Conservation (phyloP, 2,113 vertebrate genomes). For the Mionectes macconnelli region DNA sequence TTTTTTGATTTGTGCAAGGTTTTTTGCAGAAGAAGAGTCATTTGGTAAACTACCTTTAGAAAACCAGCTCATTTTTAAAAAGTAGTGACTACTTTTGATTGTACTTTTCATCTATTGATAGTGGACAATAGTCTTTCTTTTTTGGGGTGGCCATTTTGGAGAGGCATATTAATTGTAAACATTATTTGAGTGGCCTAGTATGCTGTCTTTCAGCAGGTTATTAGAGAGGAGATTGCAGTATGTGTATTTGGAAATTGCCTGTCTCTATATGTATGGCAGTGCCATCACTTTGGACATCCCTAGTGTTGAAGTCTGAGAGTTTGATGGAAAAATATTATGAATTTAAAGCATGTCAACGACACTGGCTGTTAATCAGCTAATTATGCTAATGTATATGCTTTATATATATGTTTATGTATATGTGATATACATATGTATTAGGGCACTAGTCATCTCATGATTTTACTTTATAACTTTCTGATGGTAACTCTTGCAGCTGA, state of each 20-base stretch:
- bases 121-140: background rate
- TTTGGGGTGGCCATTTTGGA: background rate
- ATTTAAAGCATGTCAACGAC: background rate
- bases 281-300: background rate
- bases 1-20: background rate
- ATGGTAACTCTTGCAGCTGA: background rate
- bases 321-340: fast-evolving
- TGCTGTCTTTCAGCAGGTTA: background rate
- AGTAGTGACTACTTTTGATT: background rate
- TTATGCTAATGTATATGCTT: background rate
- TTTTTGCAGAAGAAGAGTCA: background rate
- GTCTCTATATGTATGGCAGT: background rate
- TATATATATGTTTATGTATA: background rate
- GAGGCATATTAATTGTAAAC: background rate
- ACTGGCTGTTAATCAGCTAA: background rate
- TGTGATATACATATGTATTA: background rate
- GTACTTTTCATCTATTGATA: background rate
- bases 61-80: background rate
- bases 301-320: background rate
- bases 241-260: background rate
- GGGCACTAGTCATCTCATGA: background rate
- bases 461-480: background rate
- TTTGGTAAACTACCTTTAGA: background rate
- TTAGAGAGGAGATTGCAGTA: background rate
- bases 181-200: background rate